Evolutionary conservation across 2,113 vertebrate species (phyloP).

Genomic region (Himantopus leucocephalus): DNA sequence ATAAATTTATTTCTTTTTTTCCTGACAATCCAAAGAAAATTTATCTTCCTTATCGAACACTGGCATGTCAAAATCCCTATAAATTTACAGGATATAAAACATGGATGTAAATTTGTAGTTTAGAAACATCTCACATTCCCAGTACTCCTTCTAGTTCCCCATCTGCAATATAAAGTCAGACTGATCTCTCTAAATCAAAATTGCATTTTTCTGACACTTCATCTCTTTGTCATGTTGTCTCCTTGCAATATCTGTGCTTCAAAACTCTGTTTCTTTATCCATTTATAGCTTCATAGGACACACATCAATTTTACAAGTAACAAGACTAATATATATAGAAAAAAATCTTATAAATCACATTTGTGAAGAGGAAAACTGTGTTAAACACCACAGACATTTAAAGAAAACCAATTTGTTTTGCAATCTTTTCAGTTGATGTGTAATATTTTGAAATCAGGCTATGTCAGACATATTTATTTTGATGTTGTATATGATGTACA

Average conservation of each 20-base stretch:
- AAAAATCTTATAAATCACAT: not conserved
- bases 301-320: constrained; percentile 30
- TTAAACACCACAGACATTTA: constrained; percentile 15
- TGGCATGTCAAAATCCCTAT: not conserved
- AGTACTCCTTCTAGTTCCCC: not conserved
- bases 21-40: not conserved
- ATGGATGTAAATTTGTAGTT: not conserved
- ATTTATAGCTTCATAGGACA: not conserved
- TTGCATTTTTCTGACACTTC: constrained; percentile 31
- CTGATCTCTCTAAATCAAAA: constrained; percentile 23
- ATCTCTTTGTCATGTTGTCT: constrained; percentile 13
- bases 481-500: not conserved
- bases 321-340: not conserved
- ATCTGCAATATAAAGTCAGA: not conserved
- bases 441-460: not conserved
- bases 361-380: not conserved
- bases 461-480: not conserved
- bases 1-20: not conserved
- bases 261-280: constrained; percentile 9
- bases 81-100: not conserved
- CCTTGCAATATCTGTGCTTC: not conserved
- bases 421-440: not conserved
- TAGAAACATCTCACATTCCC: not conserved
- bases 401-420: not conserved
- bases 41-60: not conserved